Evolutionary conservation across 2,113 vertebrate genomes (phyloP).

Genomic region (Antechinus flavipes): DNA sequence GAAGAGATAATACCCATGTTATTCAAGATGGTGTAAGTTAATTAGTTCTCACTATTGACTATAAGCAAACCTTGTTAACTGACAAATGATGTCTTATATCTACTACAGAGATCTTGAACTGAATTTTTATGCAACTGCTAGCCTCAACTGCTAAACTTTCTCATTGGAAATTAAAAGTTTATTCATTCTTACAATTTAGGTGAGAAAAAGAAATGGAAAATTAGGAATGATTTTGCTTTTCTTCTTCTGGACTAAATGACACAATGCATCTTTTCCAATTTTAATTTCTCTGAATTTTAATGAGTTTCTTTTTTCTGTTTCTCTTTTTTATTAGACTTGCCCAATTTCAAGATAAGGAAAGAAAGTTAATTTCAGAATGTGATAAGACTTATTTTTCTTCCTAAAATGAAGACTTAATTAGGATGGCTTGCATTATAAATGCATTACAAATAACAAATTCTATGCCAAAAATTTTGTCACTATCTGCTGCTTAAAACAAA

Average conservation of each 20-base stretch:
- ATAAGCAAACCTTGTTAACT: too few relatives aligned
- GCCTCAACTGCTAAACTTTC: background rate
- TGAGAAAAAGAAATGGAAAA: background rate
- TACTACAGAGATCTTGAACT: too few relatives aligned
- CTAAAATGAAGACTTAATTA: conserved; percentile 30
- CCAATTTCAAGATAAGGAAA: conserved; percentile 4
- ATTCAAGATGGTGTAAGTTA: too few relatives aligned
- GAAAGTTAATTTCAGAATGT: background rate
- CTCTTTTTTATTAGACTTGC: conserved; percentile 15
- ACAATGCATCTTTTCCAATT: background rate
- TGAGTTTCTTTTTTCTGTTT: background rate
- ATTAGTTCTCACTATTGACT: too few relatives aligned
- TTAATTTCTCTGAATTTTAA: conserved; percentile 28
- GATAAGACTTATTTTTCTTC: background rate
- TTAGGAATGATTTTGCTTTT: background rate
- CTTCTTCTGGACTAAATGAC: background rate
- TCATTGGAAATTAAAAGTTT: background rate
- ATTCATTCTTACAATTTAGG: background rate
- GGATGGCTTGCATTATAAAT: conserved; percentile 12
- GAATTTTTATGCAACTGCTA: too few relatives aligned
- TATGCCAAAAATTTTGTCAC: conserved; percentile 21
- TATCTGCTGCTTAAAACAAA: background rate
- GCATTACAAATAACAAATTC: conserved; percentile 45
- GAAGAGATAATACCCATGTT: too few relatives aligned
- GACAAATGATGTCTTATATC: too few relatives aligned